Evolutionary conservation across 2,888 invertebrate genomes (phyloP).

Genomic region (Monochamus alternatus): DNA sequence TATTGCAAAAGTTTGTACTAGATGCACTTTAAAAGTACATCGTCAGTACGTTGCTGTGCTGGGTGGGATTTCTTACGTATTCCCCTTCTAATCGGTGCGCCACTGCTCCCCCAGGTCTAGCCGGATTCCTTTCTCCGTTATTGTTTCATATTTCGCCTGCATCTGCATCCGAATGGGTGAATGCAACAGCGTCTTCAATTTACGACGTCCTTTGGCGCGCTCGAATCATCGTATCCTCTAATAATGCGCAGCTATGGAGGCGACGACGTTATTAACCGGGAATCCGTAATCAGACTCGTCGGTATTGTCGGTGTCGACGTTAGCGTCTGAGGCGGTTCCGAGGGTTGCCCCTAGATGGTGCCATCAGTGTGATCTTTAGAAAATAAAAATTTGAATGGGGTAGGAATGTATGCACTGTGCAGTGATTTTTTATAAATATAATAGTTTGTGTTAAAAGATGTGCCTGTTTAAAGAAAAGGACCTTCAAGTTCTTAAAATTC

Average conservation of each 20-base stretch:
- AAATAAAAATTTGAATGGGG: no score
- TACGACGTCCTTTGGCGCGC: constrained; percentile 22
- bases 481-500: no score
- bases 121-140: background rate
- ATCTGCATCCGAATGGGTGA: constrained; percentile 33
- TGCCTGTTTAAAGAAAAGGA: no score
- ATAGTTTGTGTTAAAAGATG: no score
- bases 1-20: no score
- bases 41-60: no score
- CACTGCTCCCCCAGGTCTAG: background rate
- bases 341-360: background rate
- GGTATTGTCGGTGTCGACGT: background rate
- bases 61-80: no score
- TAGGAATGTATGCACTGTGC: no score
- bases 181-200: constrained; percentile 36
- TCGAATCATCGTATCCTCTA: constrained; percentile 31
- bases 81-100: background rate
- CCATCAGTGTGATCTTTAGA: background rate
- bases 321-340: background rate
- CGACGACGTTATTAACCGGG: background rate
- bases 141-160: constrained; percentile 36
- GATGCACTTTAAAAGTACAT: no score
- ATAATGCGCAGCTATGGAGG: constrained; percentile 30
- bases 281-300: background rate
- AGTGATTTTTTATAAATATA: no score